Conservation (phyloP, 2,113 vertebrate genomes). For the Oryzias curvinotus region DNA sequence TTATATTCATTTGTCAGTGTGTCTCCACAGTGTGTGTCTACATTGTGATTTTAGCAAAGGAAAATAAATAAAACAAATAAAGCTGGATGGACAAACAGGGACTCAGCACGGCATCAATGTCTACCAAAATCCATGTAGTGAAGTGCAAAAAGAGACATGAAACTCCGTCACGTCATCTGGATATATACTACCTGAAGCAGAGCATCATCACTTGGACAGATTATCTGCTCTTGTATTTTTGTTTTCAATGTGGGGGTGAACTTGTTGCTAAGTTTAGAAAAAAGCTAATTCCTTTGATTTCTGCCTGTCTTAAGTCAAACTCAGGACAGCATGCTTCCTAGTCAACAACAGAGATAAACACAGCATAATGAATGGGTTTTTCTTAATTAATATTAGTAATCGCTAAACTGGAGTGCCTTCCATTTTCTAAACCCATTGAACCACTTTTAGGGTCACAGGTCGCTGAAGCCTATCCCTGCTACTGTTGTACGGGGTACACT, state of each 20-base stretch:
- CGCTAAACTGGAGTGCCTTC: no score
- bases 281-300: constrained; percentile 51
- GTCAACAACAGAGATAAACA: no score
- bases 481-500: no score
- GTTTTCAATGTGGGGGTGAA: constrained; percentile 15
- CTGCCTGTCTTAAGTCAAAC: constrained; percentile 23
- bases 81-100: constrained; percentile 12
- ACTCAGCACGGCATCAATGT: neutral
- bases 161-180: constrained; percentile 18
- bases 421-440: no score
- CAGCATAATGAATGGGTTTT: no score
- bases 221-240: constrained; percentile 24
- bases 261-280: constrained; percentile 30
- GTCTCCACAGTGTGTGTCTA: constrained; percentile 3
- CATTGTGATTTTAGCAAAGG: neutral
- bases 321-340: constrained; percentile 8
- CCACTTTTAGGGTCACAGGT: no score
- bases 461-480: no score
- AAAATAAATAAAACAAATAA: constrained; percentile 12
- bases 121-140: constrained; percentile 15
- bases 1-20: neutral
- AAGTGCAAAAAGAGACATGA: constrained; percentile 22
- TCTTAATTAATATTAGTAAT: no score
- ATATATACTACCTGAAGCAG: constrained; percentile 21
- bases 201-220: constrained; percentile 31